These are phyloP conservation scores for Endomychus coccineus DNA, from an alignment of 2,888 invertebrate genomes.

Conservation along the genomic window DNA sequence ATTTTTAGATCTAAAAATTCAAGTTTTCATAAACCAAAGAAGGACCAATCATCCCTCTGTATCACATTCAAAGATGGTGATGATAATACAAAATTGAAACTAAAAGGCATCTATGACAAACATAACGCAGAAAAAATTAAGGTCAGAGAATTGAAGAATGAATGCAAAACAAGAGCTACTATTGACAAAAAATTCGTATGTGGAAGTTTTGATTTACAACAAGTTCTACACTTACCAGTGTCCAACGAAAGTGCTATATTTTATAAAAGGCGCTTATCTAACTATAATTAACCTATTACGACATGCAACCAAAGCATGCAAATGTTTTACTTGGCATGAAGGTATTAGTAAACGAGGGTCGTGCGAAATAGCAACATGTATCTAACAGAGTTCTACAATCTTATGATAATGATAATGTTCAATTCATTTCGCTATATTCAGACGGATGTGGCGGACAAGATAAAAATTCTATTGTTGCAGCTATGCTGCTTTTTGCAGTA, in stretches of 20 bases:
- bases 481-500: slow-evolving; percentile 12
- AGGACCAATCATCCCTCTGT: slow-evolving; percentile 13
- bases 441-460: slow-evolving; percentile 18
- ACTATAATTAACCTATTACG: slow-evolving; percentile 15
- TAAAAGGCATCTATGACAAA: slow-evolving; percentile 9
- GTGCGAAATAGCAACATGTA: slow-evolving; percentile 14
- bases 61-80: slow-evolving; percentile 17
- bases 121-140: slow-evolving; percentile 8
- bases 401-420: slow-evolving; percentile 8
- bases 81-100: slow-evolving; percentile 14
- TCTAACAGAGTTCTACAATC: slow-evolving; percentile 7
- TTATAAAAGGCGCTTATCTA: slow-evolving; percentile 17
- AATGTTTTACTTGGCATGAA: slow-evolving; percentile 18
- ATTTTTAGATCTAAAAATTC: slow-evolving; percentile 11
- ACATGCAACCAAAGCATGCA: slow-evolving; percentile 13
- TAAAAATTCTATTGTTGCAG: slow-evolving; percentile 15
- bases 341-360: slow-evolving; percentile 15
- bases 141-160: slow-evolving; percentile 10
- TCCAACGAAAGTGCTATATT: slow-evolving; percentile 18
- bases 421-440: slow-evolving; percentile 12
- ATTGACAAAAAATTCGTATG: slow-evolving; percentile 5
- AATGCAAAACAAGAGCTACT: slow-evolving; percentile 3
- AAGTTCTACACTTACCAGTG: slow-evolving; percentile 16
- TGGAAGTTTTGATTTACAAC: slow-evolving; percentile 13
- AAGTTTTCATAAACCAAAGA: slow-evolving; percentile 7